These are phyloP conservation scores for Zaprionus camerounensis DNA, from an alignment of 1,140 invertebrate genomes.

Conservation along the genomic window DNA sequence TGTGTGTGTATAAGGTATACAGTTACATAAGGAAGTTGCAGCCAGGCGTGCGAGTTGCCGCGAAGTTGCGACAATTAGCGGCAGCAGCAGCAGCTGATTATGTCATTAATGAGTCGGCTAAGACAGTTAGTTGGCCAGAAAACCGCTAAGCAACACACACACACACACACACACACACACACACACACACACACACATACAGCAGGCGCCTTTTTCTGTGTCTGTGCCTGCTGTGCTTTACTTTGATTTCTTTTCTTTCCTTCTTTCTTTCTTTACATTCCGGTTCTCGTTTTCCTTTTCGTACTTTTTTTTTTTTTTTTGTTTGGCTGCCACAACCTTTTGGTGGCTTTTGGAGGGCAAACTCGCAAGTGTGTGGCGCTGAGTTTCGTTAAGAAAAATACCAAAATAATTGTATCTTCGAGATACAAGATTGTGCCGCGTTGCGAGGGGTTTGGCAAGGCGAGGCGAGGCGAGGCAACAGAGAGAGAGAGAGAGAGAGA, in stretches of 20 bases:
- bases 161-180: slow-evolving; percentile 20
- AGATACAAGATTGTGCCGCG: slow-evolving; percentile 25
- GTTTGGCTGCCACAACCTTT: slow-evolving; percentile 67
- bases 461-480: neutral
- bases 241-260: neutral
- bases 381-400: slow-evolving; percentile 65
- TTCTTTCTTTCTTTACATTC: neutral
- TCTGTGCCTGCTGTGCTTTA: neutral
- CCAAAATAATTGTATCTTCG: slow-evolving; percentile 45
- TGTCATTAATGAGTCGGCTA: slow-evolving; percentile 37
- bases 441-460: too few species aligned
- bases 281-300: slow-evolving; percentile 9
- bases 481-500: neutral
- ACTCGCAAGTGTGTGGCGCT: slow-evolving; percentile 35
- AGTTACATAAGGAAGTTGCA: slow-evolving; percentile 6
- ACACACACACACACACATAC: neutral
- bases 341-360: slow-evolving; percentile 77
- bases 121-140: slow-evolving; percentile 1
- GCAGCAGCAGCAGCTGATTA: slow-evolving; percentile 28
- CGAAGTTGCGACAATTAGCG: slow-evolving; percentile 1
- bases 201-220: neutral
- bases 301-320: neutral
- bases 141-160: neutral
- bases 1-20: neutral
- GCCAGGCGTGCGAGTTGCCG: neutral